Conservation (phyloP, 2,888 invertebrate species). For the Empis livida region DNA sequence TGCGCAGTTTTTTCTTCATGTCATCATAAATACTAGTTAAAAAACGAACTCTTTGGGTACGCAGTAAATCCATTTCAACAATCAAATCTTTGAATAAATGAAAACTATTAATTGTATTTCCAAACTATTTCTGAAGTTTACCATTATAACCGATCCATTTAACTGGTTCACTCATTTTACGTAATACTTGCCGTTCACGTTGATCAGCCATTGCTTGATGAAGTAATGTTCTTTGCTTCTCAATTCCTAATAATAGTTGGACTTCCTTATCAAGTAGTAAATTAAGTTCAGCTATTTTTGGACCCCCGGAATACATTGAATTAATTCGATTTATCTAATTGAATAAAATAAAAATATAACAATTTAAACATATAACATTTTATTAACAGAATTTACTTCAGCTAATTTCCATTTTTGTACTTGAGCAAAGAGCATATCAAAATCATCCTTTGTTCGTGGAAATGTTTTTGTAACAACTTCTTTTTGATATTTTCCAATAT, state of each 20-base stretch:
- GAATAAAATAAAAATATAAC: neutral
- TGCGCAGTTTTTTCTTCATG: slow-evolving; percentile 43
- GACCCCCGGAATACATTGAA: slow-evolving; percentile 48
- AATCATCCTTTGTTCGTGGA: slow-evolving; percentile 57
- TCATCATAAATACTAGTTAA: slow-evolving; percentile 59
- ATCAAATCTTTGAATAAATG: slow-evolving; percentile 25
- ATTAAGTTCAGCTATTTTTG: slow-evolving; percentile 56
- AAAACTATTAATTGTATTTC: neutral
- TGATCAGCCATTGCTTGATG: slow-evolving; percentile 46
- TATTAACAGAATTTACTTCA: slow-evolving; percentile 16
- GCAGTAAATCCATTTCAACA: slow-evolving; percentile 68
- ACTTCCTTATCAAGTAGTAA: slow-evolving; percentile 62
- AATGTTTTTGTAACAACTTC: slow-evolving; percentile 54
- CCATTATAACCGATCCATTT: slow-evolving; percentile 65
- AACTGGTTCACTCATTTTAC: slow-evolving; percentile 56
- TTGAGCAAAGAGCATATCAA: slow-evolving; percentile 54
- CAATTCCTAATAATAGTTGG: slow-evolving; percentile 41
- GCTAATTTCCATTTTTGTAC: slow-evolving; percentile 32
- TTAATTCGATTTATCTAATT: slow-evolving; percentile 48
- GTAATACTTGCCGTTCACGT: slow-evolving; percentile 48
- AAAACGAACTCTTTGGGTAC: slow-evolving; percentile 65
- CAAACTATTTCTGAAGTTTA: too few species aligned
- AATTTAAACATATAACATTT: neutral
- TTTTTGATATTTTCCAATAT: slow-evolving; percentile 40
- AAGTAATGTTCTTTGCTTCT: slow-evolving; percentile 49